Percentiles rank a stretch among this genome's conserved stretches.
phyloP scores from a whole-genome alignment of 2,113 vertebrate genomes.

The Ardeotis arabs region DNA sequence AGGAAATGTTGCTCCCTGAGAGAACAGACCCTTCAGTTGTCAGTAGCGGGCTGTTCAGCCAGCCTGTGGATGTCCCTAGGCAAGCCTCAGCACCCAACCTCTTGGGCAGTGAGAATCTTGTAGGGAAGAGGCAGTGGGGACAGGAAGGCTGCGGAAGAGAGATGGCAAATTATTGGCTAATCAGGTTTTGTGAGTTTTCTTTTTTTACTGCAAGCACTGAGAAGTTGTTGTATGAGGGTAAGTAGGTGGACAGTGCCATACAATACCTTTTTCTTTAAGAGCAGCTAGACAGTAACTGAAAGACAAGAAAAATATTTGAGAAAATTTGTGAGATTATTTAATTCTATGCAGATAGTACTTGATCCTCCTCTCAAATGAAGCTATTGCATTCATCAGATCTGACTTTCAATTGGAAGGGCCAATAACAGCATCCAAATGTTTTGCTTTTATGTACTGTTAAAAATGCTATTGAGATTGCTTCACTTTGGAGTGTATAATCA shows the following conservation, averaged over 20 bases:
- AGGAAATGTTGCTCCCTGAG: rapidly evolving
- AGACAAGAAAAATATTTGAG: background rate
- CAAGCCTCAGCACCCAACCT: background rate
- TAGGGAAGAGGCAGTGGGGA: background rate
- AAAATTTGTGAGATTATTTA: background rate
- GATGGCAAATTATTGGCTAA: background rate
- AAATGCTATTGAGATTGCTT: background rate
- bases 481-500: background rate
- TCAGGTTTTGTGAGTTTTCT: background rate
- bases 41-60: background rate
- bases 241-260: background rate
- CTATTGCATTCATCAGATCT: background rate
- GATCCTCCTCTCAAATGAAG: background rate
- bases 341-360: background rate
- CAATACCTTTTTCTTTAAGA: background rate
- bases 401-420: background rate
- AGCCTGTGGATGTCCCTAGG: rapidly evolving
- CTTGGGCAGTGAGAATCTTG: background rate
- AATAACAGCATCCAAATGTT: background rate
- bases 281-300: background rate
- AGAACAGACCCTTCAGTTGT: background rate
- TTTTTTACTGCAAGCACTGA: background rate
- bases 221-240: background rate
- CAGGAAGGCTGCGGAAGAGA: background rate
- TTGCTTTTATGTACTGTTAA: background rate